Conservation (phyloP, 1,140 invertebrate genomes). For the Euglossa dilemma region DNA sequence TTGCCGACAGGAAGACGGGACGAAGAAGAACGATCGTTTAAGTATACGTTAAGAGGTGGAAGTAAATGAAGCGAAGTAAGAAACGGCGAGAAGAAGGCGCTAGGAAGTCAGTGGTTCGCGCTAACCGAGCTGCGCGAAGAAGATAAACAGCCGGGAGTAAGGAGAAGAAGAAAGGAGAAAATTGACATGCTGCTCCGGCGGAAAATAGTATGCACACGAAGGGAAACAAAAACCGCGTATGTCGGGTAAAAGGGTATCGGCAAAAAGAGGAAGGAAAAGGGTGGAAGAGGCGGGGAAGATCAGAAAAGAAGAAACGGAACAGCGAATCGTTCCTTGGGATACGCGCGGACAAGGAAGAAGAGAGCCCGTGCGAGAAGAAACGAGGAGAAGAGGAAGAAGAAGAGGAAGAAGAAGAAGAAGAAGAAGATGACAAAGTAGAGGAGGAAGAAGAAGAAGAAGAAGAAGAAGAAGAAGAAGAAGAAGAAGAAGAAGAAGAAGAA, state of each 20-base stretch:
- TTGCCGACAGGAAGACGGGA: background rate
- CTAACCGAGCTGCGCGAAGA: background rate
- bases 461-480: conserved; percentile 54
- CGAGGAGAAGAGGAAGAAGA: conserved; percentile 24
- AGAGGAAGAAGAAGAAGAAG: conserved; percentile 56
- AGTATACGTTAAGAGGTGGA: background rate
- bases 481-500: conserved; percentile 47
- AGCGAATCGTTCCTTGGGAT: background rate
- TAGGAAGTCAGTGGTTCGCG: background rate
- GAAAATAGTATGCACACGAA: background rate
- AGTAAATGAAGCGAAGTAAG: background rate
- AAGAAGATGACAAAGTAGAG: conserved; percentile 50
- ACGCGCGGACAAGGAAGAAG: conserved; percentile 7
- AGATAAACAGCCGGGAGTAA: background rate
- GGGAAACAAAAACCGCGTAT: background rate
- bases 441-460: conserved; percentile 30
- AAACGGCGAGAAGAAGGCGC: background rate
- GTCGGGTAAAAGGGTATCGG: background rate
- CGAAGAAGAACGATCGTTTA: background rate
- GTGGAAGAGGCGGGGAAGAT: conserved; percentile 25
- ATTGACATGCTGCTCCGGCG: background rate
- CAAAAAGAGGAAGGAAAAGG: conserved; percentile 25
- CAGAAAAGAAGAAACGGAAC: conserved; percentile 23
- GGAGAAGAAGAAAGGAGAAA: background rate
- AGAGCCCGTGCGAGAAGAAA: background rate